Evolutionary conservation across 2,113 vertebrate species (phyloP), one percentile per base, ranked within the genome.

Genomic region (Megaceryle maxima): DNA sequence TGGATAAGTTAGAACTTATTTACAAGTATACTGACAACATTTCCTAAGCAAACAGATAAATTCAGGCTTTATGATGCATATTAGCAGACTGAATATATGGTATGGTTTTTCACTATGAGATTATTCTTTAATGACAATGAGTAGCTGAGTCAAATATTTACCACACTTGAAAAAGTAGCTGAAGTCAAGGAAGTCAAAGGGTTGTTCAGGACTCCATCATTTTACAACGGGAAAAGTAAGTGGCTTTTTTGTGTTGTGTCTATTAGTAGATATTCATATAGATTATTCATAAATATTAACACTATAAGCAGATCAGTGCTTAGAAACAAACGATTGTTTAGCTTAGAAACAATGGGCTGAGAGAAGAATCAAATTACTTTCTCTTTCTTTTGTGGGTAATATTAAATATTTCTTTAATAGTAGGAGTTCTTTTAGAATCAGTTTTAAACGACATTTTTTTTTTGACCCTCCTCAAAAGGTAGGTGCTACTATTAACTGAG

Each of bases 401-500:
- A 3, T 25, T 83, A 77, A 41, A 26, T 77, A 46, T 17, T 56
- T 43, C 41, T 94, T 88, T 69, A 94, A 73, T 35, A 43, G 22
- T 33, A 79, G 12, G 9, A 83, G 44, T 33, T 75, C 2, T 37
- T 87, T 68, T n/a, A 63, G 91, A 51, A 88, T 87, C 16, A 78
- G 25, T 46, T 91, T 96, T 76, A 64, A 89, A 92, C 76, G 25
- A 28, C 8, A 16, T 18, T 62, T 7, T 15, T 21, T 67, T 79
- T 72, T 37, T 4, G 35, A 68, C 56, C 64, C 11, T 96, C 85
- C 75, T n/a, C 67, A 87, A 82, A 77, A 93, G 11, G 37, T 70
- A 93, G 35, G 9, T 77, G 88, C 73, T 87, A 75, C 6, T 57
- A 43, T 21, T 94, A 97, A 96, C 31, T 87, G 86, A 95, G 83